These are phyloP conservation scores for Nyctibius bracteatus DNA, from an alignment of 2,113 vertebrate genomes.

Conservation along the genomic window DNA sequence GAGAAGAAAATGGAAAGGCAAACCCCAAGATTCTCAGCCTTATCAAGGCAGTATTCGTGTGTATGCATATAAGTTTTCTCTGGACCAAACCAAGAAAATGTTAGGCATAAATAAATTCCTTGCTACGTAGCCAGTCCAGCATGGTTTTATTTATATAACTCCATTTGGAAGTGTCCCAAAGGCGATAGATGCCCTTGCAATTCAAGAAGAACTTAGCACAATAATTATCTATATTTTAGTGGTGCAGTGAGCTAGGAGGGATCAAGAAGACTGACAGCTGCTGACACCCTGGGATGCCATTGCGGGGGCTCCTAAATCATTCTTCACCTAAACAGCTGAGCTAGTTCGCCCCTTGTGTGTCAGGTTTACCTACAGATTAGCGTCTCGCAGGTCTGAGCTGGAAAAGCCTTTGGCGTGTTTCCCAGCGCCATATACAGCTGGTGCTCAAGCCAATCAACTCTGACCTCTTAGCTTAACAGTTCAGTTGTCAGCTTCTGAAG, in stretches of 20 bases:
- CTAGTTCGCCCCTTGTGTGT: background rate
- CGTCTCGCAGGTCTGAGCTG: background rate
- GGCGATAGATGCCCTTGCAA: background rate
- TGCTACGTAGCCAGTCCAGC: background rate
- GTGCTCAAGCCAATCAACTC: slow-evolving; percentile 9
- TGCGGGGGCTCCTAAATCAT: background rate
- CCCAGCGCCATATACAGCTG: background rate
- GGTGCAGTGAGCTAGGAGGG: background rate
- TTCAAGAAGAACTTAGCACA: slow-evolving; percentile 15
- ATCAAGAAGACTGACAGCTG: slow-evolving; percentile 25
- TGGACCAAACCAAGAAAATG: background rate
- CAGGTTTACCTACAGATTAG: background rate
- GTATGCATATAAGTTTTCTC: background rate
- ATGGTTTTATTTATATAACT: slow-evolving; percentile 9
- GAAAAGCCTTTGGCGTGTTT: background rate
- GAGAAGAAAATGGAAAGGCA: background rate
- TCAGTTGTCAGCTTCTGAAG: slow-evolving; percentile 44
- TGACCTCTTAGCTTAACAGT: slow-evolving; percentile 53
- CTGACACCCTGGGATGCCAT: background rate
- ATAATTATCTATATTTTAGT: slow-evolving; percentile 20
- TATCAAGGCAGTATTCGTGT: background rate
- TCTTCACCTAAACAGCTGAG: slow-evolving; percentile 45
- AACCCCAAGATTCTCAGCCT: background rate
- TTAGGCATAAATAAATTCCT: slow-evolving; percentile 2
- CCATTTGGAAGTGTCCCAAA: slow-evolving; percentile 23